Evolutionary conservation across 2,797 vertebrate species (phyloP).

Genomic region (Esox lucius): DNA sequence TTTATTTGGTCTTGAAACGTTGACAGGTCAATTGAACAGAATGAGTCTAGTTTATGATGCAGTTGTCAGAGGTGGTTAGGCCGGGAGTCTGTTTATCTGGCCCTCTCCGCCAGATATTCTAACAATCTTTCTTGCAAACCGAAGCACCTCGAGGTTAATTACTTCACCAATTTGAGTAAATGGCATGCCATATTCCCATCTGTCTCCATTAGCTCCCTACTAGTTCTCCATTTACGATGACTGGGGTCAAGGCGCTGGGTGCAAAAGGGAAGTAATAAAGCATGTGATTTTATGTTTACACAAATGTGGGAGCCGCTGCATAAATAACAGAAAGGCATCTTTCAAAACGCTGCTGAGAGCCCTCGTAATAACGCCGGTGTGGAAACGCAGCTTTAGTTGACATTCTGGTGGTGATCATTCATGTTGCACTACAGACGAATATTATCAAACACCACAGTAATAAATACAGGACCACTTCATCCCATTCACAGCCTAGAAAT

Average conservation of each 20-base stretch:
- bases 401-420: background rate
- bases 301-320: constrained; percentile 79
- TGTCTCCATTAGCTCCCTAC: constrained; percentile 91
- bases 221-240: constrained; percentile 92
- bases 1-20: constrained; percentile 88
- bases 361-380: constrained; percentile 50
- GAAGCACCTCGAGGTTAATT: constrained; percentile 91
- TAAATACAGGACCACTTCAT: background rate
- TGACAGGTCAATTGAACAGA: constrained; percentile 92
- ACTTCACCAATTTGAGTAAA: constrained; percentile 93
- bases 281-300: constrained; percentile 91
- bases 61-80: constrained; percentile 90
- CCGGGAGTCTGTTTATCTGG: constrained; percentile 85
- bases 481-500: background rate
- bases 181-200: constrained; percentile 92
- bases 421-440: background rate
- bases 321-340: constrained; percentile 79
- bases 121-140: constrained; percentile 86
- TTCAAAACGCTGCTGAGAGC: constrained; percentile 53
- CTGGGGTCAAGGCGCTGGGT: constrained; percentile 86
- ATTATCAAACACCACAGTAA: background rate
- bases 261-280: constrained; percentile 90
- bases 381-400: constrained; percentile 53
- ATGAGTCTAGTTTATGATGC: constrained; percentile 92
- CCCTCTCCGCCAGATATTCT: constrained; percentile 76